Evolutionary conservation across 2,888 invertebrate species (phyloP), one percentile per base, ranked within the genome.

Genomic region (Artemia sinica): DNA sequence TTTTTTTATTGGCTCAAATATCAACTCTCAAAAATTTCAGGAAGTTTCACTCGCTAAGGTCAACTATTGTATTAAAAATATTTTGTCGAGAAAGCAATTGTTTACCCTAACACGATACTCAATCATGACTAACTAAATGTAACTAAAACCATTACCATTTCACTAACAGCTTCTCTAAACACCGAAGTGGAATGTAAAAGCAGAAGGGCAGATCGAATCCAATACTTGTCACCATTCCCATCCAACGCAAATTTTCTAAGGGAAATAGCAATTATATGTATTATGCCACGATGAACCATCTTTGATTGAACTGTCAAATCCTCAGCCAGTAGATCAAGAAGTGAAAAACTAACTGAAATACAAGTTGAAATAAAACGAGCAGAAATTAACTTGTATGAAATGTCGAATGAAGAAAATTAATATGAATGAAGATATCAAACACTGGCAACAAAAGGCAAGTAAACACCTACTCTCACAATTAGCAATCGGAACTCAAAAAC

Each of bases 141-240:
- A 28, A 28, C 28, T 28, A 28, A 28, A 28, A 28, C 28, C 28
- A 28, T 58, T 58, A 58, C 58, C 58, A 58, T 58, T 58, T 58
- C 58, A 58, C 58, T 58, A n/a, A 58, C 58, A 14, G 58, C n/a
- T 18, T 58, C 58, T 18, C 18, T 58, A 18, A 58, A 58, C 14
- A 58, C 58, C n/a, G 58, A 58, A n/a, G 18, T n/a, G 58, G 58
- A 58, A 18, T 58, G 58, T 8, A 58, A 18, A 14, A 58, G 58
- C 58, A 14, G 58, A n/a, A 58, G 14, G 18, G 58, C 58, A 58
- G 58, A 58, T 10, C 58, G 58, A 14, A 58, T 58, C 58, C 58
- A 58, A 18, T 58, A 58, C 18, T 58, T 58, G 58, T 58, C 58
- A 14, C 58, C 58, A 58, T 18, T 58, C 8, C 58, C 58, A 18